Base-by-base conservation (phyloP, 2,888 invertebrate species). In the Dynastes maya region DNA sequence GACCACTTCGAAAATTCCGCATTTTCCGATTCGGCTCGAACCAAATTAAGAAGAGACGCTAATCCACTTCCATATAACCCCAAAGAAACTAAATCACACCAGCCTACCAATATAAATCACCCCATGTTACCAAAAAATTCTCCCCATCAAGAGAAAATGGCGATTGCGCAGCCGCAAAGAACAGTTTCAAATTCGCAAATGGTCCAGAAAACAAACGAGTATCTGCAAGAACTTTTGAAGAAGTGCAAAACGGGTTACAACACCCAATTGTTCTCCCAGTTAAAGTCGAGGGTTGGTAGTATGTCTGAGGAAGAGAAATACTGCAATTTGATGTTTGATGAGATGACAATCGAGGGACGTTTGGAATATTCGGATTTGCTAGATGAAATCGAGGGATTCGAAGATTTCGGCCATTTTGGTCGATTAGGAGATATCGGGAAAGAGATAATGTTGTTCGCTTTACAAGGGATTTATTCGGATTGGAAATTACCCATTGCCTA, bases 401-500 rank as follows among this genome's bases (percentile, higher is more conserved):
- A 80, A 61, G 79, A 80, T 76, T 76, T 79, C 27, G 80, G 77
- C 8, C 45, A 53, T 37, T 71, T 79, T 11, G 80, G 80, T 16
- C 51, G 75, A 13, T 70, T 40, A 5, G 64, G 58, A 40, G 45
- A 32, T 22, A 29, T 51, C 32, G 80, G 45, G 8, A 70, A 55
- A 9, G 61, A 79, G 53, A 74, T 75, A 9, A 61, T 80, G 53
- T 64, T 80, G 11, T 78, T 80, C 55, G 71, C 76, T 61, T 58
- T 67, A 22, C 32, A 67, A 70, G 78, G 80, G 5, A 51, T 80
- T 55, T 79, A 67, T 55, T 63, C 61, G 0, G 75, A 67, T 49
- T 80, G 80, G 80, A 79, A 79, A 64, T 70, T 76, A 61, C 79
- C 77, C 6, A 40, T 80, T 1, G 77, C 76, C 0, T 80, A 80